Percentiles rank a stretch among this genome's conserved stretches.
These are phyloP conservation scores for Calameuta idolon DNA, from an alignment of 2,888 invertebrate species.

Conservation along the genomic window DNA sequence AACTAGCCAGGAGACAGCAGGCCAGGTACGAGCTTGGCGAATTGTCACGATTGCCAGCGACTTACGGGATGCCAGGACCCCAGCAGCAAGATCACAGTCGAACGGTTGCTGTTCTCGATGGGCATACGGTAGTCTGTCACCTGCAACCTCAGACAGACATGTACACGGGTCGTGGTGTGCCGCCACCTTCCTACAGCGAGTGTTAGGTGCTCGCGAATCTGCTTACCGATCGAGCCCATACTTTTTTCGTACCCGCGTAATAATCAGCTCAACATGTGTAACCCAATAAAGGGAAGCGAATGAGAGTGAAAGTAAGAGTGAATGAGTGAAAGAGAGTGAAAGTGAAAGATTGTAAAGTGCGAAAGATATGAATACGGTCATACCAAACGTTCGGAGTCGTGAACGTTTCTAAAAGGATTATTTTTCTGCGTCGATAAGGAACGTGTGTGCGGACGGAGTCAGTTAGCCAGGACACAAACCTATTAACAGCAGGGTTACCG, in stretches of 20 bases:
- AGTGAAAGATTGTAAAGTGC: constrained; percentile 17
- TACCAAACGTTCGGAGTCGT: neutral
- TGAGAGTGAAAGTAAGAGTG: constrained; percentile 16
- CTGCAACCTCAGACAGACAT: constrained; percentile 77
- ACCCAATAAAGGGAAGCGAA: neutral
- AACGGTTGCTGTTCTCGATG: constrained; percentile 83
- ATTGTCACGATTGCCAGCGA: constrained; percentile 48
- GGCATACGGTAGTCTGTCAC: constrained; percentile 88
- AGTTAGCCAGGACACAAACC: neutral
- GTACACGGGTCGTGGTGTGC: constrained; percentile 70
- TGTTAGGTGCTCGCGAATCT: constrained; percentile 63
- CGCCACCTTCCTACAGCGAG: constrained; percentile 74
- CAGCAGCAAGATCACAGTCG: constrained; percentile 60
- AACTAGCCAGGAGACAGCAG: constrained; percentile 54
- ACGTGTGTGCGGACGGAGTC: neutral
- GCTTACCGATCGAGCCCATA: neutral
- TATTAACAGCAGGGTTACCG: neutral
- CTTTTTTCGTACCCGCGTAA: neutral
- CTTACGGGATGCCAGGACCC: constrained; percentile 46
- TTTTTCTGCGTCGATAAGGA: neutral
- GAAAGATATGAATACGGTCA: neutral
- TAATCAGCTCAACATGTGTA: neutral
- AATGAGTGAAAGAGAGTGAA: constrained; percentile 1
- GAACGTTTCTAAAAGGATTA: neutral
- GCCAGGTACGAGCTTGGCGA: constrained; percentile 62